Percentiles rank a stretch among this genome's conserved stretches.
These are phyloP conservation scores for Trachymyrmex cornetzi DNA, from an alignment of 1,140 invertebrate species.

Conservation along the genomic window DNA sequence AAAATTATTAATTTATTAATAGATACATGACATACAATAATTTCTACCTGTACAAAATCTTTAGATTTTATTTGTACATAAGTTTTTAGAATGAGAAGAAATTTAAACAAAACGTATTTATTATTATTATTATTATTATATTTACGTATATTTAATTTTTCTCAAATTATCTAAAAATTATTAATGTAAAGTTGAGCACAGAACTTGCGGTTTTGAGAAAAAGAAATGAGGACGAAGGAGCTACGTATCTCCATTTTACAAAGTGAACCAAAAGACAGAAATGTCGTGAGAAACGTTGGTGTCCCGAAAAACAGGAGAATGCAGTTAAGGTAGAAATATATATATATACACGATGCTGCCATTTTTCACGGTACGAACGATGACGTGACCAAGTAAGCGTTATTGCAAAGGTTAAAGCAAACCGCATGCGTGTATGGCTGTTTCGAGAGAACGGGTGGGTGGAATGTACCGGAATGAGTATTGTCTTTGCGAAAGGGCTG, in stretches of 20 bases:
- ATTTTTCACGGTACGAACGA: constrained; percentile 62
- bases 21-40: not conserved
- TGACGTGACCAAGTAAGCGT: constrained; percentile 46
- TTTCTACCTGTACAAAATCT: not conserved
- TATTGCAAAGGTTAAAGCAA: constrained; percentile 60
- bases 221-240: not conserved
- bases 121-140: not conserved
- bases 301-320: constrained; percentile 36
- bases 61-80: constrained; percentile 2
- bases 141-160: not conserved
- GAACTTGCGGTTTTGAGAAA: not conserved
- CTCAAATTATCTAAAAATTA: not conserved
- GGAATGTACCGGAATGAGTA: constrained; percentile 53
- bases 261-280: constrained; percentile 47
- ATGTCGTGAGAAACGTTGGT: constrained; percentile 5
- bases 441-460: constrained; percentile 21
- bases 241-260: constrained; percentile 31
- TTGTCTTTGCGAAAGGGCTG: constrained; percentile 49
- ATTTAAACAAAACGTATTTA: not conserved
- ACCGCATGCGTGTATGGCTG: constrained; percentile 34
- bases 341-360: not conserved
- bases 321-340: constrained; percentile 44
- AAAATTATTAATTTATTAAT: constrained; percentile 3
- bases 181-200: not conserved
- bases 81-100: not conserved